Base-by-base conservation (phyloP, 2,888 invertebrate genomes). In the Netelia virgata region DNA sequence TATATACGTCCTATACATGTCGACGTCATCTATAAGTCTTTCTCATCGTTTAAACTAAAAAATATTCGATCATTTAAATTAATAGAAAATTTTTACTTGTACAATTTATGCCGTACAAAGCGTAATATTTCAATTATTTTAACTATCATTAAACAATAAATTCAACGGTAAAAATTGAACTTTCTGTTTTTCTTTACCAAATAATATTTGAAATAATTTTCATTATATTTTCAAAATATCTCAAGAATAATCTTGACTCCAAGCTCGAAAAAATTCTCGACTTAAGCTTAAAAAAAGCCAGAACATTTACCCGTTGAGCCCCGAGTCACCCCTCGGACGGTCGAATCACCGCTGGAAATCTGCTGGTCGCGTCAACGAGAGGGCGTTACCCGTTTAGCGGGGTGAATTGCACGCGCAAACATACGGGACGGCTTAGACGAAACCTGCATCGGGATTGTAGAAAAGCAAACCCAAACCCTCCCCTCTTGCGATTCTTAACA, bases 381-480 rank as follows among this genome's bases (percentile, higher is more conserved):
- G 57, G 57, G 57, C 57, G 47, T 41, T 80, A 28, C 43, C 23
- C 14, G 66, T 11, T 41, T 53, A 55, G 55, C 28, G 64, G 16
- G 69, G 82, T 20, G 70, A 75, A 50, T 79, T 47, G 61, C 59
- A 57, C 79, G 61, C 50, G 63, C 5, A 63, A 86, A 82, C 88
- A 88, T 88, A 87, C 83, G 88, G 87, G 83, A 73, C 20, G 84
- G 87, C 83, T 88, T 88, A 88, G 23, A 57, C 2, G 57, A 9
- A 73, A 78, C 61, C 83, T 79, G 79, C 87, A 86, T 61, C 74
- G 63, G 72, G 87, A 90, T 89, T 90, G 88, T 89, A 86, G 89
- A 90, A 89, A 89, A 88, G 88, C 88, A 90, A 91, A 91, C 88
- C 82, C 83, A 88, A 88, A 89, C 87, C 76, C 75, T 78, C 57